Conservation (phyloP, 30 jellyfish, hydroid and myxozoan species). For the Cassiopea xamachana region DNA sequence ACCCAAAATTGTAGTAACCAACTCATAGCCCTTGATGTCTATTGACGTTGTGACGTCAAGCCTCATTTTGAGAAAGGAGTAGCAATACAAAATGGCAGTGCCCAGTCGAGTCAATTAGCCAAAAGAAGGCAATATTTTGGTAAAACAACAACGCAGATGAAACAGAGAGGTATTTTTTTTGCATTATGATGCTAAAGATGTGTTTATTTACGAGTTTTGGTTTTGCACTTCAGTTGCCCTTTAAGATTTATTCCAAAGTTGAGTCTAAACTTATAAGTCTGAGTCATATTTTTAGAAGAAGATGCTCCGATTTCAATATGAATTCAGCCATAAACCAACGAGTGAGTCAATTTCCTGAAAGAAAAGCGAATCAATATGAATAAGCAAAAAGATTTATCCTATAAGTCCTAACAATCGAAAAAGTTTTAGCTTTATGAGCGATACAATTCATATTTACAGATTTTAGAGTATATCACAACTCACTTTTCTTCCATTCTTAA, state of each 20-base stretch:
- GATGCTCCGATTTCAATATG: neutral
- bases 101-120: no score
- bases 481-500: constrained; percentile 68
- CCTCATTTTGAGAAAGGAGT: no score
- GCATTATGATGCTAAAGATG: no score
- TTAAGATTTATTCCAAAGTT: neutral
- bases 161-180: no score
- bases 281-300: neutral
- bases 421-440: neutral
- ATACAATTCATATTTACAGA: neutral
- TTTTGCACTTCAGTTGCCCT: neutral
- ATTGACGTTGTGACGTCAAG: no score
- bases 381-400: neutral
- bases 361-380: neutral
- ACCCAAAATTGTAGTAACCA: no score
- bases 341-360: constrained; percentile 38
- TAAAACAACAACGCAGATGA: no score
- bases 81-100: no score
- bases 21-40: no score
- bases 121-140: no score
- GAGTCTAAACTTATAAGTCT: no score
- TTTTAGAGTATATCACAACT: neutral
- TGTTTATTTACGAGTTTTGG: no score
- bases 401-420: neutral
- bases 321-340: constrained; percentile 50